A percentile compares a stretch with the other conserved stretches of the same genome.
These are phyloP conservation scores for Electrona antarctica DNA, from an alignment of 2,113 vertebrate species.

Conservation along the genomic window DNA sequence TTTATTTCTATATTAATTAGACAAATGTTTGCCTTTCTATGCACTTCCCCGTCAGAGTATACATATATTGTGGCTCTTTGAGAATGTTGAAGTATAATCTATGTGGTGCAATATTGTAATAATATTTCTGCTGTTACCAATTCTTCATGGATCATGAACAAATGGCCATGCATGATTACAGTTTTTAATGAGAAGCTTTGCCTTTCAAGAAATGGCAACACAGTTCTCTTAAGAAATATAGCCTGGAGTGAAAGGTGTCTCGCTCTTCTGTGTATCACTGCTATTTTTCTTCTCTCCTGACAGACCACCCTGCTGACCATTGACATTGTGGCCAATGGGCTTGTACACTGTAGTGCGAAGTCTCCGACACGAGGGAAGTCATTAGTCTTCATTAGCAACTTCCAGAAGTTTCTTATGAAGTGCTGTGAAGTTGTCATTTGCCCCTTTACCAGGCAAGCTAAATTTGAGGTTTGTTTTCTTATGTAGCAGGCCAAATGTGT, in stretches of 20 bases:
- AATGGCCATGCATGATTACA: too few species aligned
- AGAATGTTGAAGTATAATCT: too few species aligned
- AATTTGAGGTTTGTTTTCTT: conserved; percentile 76
- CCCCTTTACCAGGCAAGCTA: conserved; percentile 72
- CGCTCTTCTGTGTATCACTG: neutral
- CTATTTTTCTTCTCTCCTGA: conserved; percentile 3
- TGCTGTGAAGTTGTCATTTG: conserved; percentile 81
- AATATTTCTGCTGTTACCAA: too few species aligned
- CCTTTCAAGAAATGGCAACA: too few species aligned
- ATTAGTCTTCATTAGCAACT: conserved; percentile 84
- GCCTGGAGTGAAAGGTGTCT: neutral
- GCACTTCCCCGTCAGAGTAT: too few species aligned
- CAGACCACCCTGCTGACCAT: conserved; percentile 64
- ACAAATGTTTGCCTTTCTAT: too few species aligned
- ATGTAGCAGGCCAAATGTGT: conserved; percentile 75
- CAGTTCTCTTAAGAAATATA: too few species aligned
- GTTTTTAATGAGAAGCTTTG: too few species aligned
- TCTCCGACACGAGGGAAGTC: conserved; percentile 72
- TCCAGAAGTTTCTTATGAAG: conserved; percentile 82
- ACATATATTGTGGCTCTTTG: too few species aligned
- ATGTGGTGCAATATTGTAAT: too few species aligned
- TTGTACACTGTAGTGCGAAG: conserved; percentile 71
- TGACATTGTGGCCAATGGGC: conserved; percentile 63
- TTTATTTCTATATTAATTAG: too few species aligned
- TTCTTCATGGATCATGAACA: too few species aligned